These are phyloP conservation scores for Apostichopus leukothele DNA, from an alignment of 53 echinoderm and acorn worm species.

Conservation along the genomic window DNA sequence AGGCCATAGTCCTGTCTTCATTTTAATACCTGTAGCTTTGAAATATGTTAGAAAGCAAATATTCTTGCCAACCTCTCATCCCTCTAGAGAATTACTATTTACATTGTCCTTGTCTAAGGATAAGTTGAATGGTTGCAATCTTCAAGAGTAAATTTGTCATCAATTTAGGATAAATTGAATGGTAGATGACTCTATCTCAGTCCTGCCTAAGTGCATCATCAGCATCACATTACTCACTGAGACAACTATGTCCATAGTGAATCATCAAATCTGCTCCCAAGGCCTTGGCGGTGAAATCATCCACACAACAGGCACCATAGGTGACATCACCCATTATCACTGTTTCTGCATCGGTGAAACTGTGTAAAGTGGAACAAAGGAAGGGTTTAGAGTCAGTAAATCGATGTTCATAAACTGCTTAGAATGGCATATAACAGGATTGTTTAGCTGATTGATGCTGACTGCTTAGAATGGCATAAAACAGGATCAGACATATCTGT, in stretches of 20 bases:
- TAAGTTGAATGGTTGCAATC: not conserved
- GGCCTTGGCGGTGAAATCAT: conserved; percentile 97
- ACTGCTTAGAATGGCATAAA: too few relatives aligned
- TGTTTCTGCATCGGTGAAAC: conserved; percentile 93
- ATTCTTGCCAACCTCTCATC: too few relatives aligned
- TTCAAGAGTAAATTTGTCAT: not conserved
- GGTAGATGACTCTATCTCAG: too few relatives aligned
- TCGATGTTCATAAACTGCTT: too few relatives aligned
- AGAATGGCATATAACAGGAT: too few relatives aligned
- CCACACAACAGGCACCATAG: conserved; percentile 96
- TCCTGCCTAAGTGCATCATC: not conserved
- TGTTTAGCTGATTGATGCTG: not conserved
- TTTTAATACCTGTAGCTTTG: too few relatives aligned
- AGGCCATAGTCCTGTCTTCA: too few relatives aligned
- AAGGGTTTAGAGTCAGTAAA: not conserved
- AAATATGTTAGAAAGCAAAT: too few relatives aligned
- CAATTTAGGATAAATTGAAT: not conserved
- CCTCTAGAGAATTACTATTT: too few relatives aligned
- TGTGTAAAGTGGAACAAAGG: conserved; percentile 19
- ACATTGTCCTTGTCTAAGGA: too few relatives aligned
- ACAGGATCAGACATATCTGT: too few relatives aligned
- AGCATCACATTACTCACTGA: conserved; percentile 62
- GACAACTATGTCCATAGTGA: conserved; percentile 96
- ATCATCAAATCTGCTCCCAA: conserved; percentile 93
- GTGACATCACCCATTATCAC: conserved; percentile 99